A percentile compares a stretch with the other conserved stretches of the same genome.
Conservation (phyloP, 2,113 vertebrate species). For the Ictalurus furcatus region DNA sequence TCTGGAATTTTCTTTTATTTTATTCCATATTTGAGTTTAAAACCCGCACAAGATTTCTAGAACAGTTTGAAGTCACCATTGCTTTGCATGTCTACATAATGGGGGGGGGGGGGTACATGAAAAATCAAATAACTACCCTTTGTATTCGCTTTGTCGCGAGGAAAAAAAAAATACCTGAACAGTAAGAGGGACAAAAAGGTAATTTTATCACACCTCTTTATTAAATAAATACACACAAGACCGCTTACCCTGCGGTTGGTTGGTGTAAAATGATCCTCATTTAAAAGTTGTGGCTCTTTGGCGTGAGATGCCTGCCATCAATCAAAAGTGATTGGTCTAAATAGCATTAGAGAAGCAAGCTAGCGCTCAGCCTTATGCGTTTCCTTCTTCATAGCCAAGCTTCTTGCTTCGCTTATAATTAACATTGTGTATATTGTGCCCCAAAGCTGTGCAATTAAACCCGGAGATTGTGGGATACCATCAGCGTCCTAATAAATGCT, state of each 20-base stretch:
- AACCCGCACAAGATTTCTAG: not conserved
- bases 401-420: slow-evolving; percentile 46
- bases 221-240: slow-evolving; percentile 56
- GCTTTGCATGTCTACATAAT: not conserved
- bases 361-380: slow-evolving; percentile 38
- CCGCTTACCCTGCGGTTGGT: slow-evolving; percentile 44
- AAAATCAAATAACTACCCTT: not conserved
- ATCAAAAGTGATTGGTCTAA: slow-evolving; percentile 58
- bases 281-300: slow-evolving; percentile 51
- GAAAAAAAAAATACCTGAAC: slow-evolving; percentile 23
- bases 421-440: slow-evolving; percentile 61
- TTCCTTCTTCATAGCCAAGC: slow-evolving; percentile 35
- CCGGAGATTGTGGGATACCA: slow-evolving; percentile 64
- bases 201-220: slow-evolving; percentile 45
- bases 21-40: not conserved
- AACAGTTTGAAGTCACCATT: not conserved
- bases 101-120: not conserved
- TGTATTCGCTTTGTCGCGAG: not conserved
- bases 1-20: not conserved
- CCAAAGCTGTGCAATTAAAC: slow-evolving; percentile 69
- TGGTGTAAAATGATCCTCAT: slow-evolving; percentile 56
- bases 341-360: slow-evolving; percentile 51
- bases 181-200: slow-evolving; percentile 34
- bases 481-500: slow-evolving; percentile 59
- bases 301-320: slow-evolving; percentile 49